Base-by-base conservation (phyloP, 2,888 invertebrate genomes). In the Odontocerum albicorne region DNA sequence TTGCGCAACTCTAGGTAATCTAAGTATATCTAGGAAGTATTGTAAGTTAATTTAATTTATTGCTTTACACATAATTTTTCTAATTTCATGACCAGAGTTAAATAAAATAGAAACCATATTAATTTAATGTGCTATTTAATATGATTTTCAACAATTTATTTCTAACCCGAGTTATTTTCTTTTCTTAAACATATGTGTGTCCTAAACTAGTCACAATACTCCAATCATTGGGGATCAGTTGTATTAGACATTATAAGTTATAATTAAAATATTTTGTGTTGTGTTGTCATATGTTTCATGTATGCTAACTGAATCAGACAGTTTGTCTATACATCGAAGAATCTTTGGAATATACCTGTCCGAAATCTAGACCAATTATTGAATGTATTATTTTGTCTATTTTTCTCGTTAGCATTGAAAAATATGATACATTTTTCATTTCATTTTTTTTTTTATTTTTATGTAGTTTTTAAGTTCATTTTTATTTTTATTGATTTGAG, bases 1-100 rank as follows among this genome's bases (percentile, higher is more conserved):
- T 77, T 78, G 77, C 75, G 76, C 76, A 76, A 77, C 73, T 72
- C 74, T 73, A 74, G 74, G 71, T 70, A 55, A 53, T 50, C 42
- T 61, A 61, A 61, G 61, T 58, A 58, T 61, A 58, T 57, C 56
- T 58, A 56, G 58, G 50, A 50, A 64, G 66, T 77, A 75, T 75
- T 47, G 67, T 72, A 75, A 73, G 58, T 58, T 60, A 51, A 61
- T 54, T 57, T 59, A 55, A 62, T 60, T 60, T 60, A 60, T 62
- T 59, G 59, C 60, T 60, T 60, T 58, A 52, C 42, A 55, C 40
- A 55, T 58, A 51, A 45, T 57, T 31, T 57, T 39, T 55, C 49
- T 49, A 49, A 47, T 50, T 57, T 57, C 54, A 51, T 55, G 60
- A 61, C 57, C 59, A 55, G 44, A 54, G 55, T 55, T 55, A 55